A percentile compares a stretch with the other conserved stretches of the same genome.
Conservation (phyloP, 2,113 vertebrate genomes). For the Bambusicola thoracicus region DNA sequence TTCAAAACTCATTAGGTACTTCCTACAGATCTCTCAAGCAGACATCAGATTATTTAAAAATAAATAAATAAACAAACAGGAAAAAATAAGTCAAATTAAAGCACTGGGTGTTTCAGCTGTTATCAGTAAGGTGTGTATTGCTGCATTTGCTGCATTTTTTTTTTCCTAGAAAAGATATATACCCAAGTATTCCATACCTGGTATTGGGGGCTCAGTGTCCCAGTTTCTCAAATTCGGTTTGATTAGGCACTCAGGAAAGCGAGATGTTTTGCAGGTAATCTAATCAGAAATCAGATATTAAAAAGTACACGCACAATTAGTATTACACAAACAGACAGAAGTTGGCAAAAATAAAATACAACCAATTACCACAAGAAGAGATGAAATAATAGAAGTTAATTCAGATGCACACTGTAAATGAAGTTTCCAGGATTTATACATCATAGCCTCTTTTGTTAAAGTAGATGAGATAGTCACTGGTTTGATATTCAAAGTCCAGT, state of each 20-base stretch:
- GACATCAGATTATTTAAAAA: background rate
- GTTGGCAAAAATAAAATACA: background rate
- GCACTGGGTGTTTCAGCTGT: background rate
- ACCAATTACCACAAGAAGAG: background rate
- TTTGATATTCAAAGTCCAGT: background rate
- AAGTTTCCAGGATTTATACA: background rate
- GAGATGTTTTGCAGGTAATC: background rate
- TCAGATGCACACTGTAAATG: background rate
- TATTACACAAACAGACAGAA: background rate
- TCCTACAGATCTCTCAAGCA: background rate
- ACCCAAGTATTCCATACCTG: background rate
- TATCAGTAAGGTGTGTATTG: background rate
- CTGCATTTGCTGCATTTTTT: background rate
- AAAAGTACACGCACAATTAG: background rate
- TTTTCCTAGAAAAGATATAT: background rate
- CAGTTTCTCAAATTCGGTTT: background rate
- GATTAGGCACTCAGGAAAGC: background rate
- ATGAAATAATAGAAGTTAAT: background rate
- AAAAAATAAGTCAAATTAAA: background rate
- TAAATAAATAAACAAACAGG: background rate
- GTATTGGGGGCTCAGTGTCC: background rate
- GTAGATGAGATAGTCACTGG: background rate
- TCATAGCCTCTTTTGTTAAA: background rate
- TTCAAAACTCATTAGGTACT: background rate
- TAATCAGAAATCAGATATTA: background rate